phyloP scores from a whole-genome alignment of 2,888 invertebrate genomes.

The Pseudanteris insignis region DNA sequence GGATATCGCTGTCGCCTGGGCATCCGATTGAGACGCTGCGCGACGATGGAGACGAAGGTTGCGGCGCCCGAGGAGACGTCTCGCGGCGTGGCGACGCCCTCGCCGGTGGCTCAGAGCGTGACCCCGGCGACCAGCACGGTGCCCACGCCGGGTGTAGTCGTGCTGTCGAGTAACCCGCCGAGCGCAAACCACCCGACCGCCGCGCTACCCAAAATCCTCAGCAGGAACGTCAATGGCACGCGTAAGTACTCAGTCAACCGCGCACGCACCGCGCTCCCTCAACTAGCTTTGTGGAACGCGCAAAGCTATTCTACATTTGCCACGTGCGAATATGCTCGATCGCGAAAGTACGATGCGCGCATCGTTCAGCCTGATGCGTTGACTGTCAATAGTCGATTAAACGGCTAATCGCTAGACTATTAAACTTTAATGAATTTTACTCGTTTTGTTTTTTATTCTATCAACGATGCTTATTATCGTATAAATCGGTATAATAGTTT shows the following conservation, averaged over 20 bases:
- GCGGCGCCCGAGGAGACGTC: slow-evolving; percentile 50
- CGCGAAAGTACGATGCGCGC: too few relatives aligned
- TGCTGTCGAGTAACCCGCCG: slow-evolving; percentile 33
- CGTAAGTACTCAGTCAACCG: slow-evolving; percentile 54
- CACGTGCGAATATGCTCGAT: slow-evolving; percentile 4
- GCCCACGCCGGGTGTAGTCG: slow-evolving; percentile 41
- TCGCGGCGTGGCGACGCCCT: slow-evolving; percentile 57
- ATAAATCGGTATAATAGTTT: too few relatives aligned
- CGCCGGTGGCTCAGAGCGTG: slow-evolving; percentile 50
- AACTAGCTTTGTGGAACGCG: background rate
- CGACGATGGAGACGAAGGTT: slow-evolving; percentile 37
- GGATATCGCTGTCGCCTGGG: slow-evolving; percentile 41
- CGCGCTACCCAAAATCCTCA: slow-evolving; percentile 59
- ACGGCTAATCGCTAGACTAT: too few relatives aligned
- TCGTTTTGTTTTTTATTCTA: too few relatives aligned
- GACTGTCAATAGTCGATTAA: too few relatives aligned
- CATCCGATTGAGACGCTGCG: slow-evolving; percentile 24
- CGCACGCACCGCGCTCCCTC: slow-evolving; percentile 15
- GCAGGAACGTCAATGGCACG: slow-evolving; percentile 64
- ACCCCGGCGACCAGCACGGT: slow-evolving; percentile 41
- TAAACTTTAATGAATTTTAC: too few relatives aligned
- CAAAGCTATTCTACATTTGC: slow-evolving; percentile 5
- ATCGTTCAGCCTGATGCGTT: too few relatives aligned
- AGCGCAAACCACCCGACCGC: slow-evolving; percentile 33
- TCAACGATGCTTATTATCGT: too few relatives aligned